Percentiles rank a stretch among this genome's conserved stretches.
Evolutionary conservation across 92 coral and sea anemone genomes (phyloP).

Genomic region (Isaurus tuberculatus): DNA sequence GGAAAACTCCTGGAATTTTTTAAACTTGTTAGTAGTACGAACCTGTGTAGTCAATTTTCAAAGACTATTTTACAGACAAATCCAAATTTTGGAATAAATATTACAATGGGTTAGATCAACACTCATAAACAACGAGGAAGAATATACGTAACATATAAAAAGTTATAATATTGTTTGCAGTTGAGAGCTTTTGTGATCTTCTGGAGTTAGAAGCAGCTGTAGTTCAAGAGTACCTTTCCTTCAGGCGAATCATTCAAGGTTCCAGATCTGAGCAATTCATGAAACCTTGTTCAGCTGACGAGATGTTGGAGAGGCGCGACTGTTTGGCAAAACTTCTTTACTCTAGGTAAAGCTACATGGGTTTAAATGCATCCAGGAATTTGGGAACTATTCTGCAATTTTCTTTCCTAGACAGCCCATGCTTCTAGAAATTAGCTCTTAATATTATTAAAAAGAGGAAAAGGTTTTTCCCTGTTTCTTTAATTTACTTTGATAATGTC

Average conservation of each 20-base stretch:
- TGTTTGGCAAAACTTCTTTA: constrained; percentile 76
- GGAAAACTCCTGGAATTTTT: too few species aligned
- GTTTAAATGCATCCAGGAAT: neutral
- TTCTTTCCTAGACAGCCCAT: neutral
- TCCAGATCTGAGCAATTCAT: constrained; percentile 73
- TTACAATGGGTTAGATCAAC: neutral
- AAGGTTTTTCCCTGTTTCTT: too few species aligned
- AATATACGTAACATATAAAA: neutral
- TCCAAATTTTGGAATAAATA: neutral
- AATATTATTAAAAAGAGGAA: too few species aligned
- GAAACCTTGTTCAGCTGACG: constrained; percentile 72
- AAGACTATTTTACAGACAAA: too few species aligned
- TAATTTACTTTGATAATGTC: too few species aligned
- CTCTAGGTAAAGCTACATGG: constrained; percentile 55
- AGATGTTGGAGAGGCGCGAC: constrained; percentile 70
- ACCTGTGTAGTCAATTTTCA: too few species aligned
- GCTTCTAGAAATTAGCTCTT: too few species aligned
- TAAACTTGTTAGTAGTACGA: too few species aligned
- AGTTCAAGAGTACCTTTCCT: constrained; percentile 54
- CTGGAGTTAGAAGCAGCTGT: constrained; percentile 58
- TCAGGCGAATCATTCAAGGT: constrained; percentile 75
- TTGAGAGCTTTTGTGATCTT: constrained; percentile 34
- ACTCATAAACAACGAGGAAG: neutral
- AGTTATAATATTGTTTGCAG: constrained; percentile 3
- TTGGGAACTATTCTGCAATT: neutral